Percentiles rank a stretch among this genome's conserved stretches.
These are phyloP conservation scores for Merops nubicus DNA, from an alignment of 2,113 vertebrate species.

Conservation along the genomic window DNA sequence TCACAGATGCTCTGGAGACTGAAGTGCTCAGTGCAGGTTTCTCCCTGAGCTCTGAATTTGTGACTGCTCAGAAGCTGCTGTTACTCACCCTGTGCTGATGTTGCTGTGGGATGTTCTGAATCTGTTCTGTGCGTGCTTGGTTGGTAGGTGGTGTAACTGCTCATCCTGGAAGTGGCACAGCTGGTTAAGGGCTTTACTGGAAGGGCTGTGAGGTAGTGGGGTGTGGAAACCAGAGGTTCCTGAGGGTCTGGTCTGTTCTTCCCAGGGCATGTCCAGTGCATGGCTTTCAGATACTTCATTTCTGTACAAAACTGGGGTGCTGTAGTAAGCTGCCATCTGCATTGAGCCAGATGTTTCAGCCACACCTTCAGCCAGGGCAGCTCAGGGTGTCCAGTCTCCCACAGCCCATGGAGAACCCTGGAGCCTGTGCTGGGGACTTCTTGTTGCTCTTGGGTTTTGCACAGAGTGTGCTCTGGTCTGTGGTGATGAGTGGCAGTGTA, in stretches of 20 bases:
- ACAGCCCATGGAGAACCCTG: rapidly evolving
- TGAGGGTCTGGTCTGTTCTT: neutral
- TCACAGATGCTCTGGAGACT: neutral
- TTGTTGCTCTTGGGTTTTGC: neutral
- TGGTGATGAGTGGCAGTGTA: neutral
- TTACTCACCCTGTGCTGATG: neutral
- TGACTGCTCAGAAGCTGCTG: neutral
- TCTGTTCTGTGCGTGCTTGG: neutral
- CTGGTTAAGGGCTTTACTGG: neutral
- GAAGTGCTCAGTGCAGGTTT: neutral
- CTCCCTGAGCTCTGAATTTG: rapidly evolving
- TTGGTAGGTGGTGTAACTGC: neutral
- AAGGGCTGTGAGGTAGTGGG: neutral
- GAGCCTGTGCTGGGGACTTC: neutral
- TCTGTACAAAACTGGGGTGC: neutral
- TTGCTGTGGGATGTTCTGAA: neutral
- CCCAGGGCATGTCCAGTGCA: rapidly evolving
- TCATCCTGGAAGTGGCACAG: neutral
- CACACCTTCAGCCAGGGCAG: neutral
- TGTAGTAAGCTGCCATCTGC: neutral
- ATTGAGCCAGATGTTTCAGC: neutral
- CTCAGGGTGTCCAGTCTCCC: neutral
- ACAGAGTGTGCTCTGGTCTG: neutral
- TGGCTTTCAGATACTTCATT: neutral
- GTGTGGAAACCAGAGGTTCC: neutral